phyloP scores from a whole-genome alignment of 2,113 vertebrate genomes.

The Ctenodactylus gundi region DNA sequence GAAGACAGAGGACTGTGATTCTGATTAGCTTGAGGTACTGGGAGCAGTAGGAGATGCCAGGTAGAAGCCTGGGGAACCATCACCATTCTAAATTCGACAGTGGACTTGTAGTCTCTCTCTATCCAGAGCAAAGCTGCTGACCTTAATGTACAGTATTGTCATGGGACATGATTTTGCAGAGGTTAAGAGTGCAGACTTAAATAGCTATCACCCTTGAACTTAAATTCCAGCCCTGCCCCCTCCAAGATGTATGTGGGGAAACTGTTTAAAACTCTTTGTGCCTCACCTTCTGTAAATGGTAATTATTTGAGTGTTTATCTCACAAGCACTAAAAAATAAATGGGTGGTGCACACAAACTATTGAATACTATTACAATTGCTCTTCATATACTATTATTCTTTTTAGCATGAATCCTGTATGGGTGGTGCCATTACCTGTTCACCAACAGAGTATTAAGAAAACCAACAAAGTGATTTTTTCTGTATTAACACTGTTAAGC shows the following conservation, averaged over 20 bases:
- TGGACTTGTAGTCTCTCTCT: not conserved
- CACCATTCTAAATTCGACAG: accelerated
- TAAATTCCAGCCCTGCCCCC: not conserved
- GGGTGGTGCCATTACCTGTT: not conserved
- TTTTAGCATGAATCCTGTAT: not conserved
- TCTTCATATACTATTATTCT: not conserved
- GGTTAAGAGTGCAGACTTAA: not conserved
- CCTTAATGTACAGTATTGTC: not conserved
- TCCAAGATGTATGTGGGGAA: not conserved
- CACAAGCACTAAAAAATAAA: not conserved
- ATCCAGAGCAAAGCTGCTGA: too few relatives aligned
- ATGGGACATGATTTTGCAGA: not conserved
- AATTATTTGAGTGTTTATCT: not conserved
- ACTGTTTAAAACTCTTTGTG: not conserved
- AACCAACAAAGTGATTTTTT: not conserved
- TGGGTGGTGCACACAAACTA: too few relatives aligned
- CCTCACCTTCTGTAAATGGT: not conserved
- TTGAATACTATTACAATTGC: not conserved
- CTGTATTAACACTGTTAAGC: not conserved
- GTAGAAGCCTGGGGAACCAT: not conserved
- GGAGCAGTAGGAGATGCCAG: not conserved
- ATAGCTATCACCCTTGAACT: not conserved
- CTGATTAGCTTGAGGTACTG: not conserved
- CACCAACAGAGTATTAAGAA: not conserved
- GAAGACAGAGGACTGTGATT: not conserved